phyloP scores from a whole-genome alignment of 2,888 invertebrate genomes.

The Eupithecia subumbrata region DNA sequence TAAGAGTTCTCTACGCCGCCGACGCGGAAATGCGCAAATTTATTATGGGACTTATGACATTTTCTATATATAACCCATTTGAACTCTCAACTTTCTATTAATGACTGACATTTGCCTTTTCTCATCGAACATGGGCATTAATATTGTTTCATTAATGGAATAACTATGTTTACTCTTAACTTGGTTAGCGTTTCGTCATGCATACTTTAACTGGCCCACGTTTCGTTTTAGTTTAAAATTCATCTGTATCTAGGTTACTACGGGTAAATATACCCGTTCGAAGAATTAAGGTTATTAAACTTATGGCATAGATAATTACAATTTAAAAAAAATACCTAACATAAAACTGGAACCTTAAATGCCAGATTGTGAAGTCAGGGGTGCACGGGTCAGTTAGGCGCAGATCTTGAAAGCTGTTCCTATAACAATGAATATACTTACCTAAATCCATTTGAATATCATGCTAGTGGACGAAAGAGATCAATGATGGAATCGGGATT shows the following conservation, averaged over 20 bases:
- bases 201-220: not conserved
- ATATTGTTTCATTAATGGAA: not conserved
- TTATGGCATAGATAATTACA: too few relatives aligned
- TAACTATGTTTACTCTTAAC: not conserved
- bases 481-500: too few relatives aligned
- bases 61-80: not conserved
- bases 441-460: too few relatives aligned
- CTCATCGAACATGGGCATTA: not conserved
- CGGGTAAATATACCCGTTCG: not conserved
- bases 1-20: too few relatives aligned
- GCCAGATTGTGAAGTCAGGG: too few relatives aligned
- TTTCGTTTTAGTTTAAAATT: not conserved
- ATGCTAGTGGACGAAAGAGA: too few relatives aligned
- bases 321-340: too few relatives aligned
- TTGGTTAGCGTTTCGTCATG: not conserved
- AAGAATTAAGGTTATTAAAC: too few relatives aligned
- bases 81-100: slow-evolving; percentile 1
- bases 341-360: too few relatives aligned
- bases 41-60: not conserved
- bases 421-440: too few relatives aligned
- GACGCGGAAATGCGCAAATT: not conserved
- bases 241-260: not conserved
- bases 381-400: too few relatives aligned
- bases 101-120: not conserved
- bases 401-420: too few relatives aligned